Evolutionary conservation across 2,888 invertebrate species (phyloP).

Genomic region (Heterodera filipjevi): DNA sequence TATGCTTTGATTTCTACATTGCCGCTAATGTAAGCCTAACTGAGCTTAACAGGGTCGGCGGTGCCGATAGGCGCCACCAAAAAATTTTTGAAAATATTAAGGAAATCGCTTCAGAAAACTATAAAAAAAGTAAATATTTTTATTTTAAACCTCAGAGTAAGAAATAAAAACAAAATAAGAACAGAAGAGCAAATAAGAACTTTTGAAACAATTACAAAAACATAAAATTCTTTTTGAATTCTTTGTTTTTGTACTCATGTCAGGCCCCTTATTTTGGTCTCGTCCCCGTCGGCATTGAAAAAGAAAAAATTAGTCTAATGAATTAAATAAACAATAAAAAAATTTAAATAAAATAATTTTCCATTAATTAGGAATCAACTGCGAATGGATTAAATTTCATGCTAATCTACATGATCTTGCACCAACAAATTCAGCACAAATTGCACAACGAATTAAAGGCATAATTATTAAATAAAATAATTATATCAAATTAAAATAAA

Average conservation of each 20-base stretch:
- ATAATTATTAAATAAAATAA: background rate
- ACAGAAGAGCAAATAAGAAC: too few relatives aligned
- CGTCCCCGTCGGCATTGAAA: too few relatives aligned
- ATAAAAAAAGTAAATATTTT: too few relatives aligned
- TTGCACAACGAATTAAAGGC: constrained; percentile 23
- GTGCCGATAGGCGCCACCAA: too few relatives aligned
- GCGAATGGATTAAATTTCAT: constrained; percentile 12
- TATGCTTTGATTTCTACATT: constrained; percentile 16
- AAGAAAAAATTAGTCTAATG: background rate
- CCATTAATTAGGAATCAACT: background rate
- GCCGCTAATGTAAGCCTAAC: constrained; percentile 21
- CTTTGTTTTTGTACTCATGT: too few relatives aligned
- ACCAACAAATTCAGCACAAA: constrained; percentile 3
- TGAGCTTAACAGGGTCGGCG: too few relatives aligned
- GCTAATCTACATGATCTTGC: constrained; percentile 16
- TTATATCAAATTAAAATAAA: background rate
- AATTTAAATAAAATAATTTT: background rate
- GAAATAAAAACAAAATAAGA: too few relatives aligned
- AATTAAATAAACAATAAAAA: background rate
- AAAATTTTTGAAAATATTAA: too few relatives aligned
- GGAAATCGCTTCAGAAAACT: too few relatives aligned
- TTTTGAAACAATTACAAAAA: too few relatives aligned
- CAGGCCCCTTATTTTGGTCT: too few relatives aligned
- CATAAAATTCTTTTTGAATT: background rate
- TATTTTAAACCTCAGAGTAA: too few relatives aligned